phyloP scores from a whole-genome alignment of 2,888 invertebrate genomes.

The Aspidiotus destructor region DNA sequence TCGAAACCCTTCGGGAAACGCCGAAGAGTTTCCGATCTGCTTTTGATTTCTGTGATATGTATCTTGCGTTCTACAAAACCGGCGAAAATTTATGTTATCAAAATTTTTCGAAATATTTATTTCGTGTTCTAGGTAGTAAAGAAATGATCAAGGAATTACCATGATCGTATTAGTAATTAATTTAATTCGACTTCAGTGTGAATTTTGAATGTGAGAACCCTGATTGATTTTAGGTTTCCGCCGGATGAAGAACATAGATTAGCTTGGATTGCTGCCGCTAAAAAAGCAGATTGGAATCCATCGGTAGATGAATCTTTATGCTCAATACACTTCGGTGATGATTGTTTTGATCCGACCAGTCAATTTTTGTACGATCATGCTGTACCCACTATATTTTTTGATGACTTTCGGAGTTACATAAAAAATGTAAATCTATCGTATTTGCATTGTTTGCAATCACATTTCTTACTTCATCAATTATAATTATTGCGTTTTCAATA shows the following conservation, averaged over 20 bases:
- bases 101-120: too few species aligned
- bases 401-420: slow-evolving; percentile 16
- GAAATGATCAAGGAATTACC: too few species aligned
- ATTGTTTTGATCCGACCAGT: slow-evolving; percentile 16
- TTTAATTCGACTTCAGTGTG: neutral
- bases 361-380: slow-evolving; percentile 12
- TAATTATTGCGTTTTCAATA: neutral
- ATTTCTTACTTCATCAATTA: neutral
- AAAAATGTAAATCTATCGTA: slow-evolving; percentile 6
- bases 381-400: slow-evolving; percentile 19
- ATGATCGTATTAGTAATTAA: too few species aligned
- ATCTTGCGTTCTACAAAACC: neutral
- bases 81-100: too few species aligned
- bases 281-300: slow-evolving; percentile 7
- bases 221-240: slow-evolving; percentile 14
- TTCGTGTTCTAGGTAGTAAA: too few species aligned
- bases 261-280: slow-evolving; percentile 12
- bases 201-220: neutral
- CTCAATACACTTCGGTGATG: slow-evolving; percentile 19
- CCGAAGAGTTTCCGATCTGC: slow-evolving; percentile 2
- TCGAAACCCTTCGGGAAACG: neutral
- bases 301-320: slow-evolving; percentile 1
- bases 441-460: neutral
- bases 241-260: neutral
- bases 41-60: slow-evolving; percentile 1